These are phyloP conservation scores for Teleogryllus occipitalis DNA, from an alignment of 1,140 invertebrate genomes.

Conservation along the genomic window DNA sequence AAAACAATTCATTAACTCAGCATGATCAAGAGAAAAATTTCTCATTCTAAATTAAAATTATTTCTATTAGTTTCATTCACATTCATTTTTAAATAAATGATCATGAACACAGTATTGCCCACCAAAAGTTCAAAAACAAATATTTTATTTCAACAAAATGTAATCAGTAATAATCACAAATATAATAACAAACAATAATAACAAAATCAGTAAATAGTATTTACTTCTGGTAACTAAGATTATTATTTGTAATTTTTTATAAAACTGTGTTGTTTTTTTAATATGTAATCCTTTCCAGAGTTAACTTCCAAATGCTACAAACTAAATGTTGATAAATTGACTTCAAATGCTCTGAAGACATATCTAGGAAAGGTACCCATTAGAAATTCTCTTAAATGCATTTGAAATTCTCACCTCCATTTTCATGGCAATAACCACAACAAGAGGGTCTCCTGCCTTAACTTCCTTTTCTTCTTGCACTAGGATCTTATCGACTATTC, in stretches of 20 bases:
- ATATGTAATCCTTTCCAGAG: not conserved
- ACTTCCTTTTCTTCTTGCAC: slow-evolving; percentile 73
- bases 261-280: not conserved
- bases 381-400: no score
- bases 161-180: not conserved
- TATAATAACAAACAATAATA: not conserved
- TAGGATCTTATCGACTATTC: slow-evolving; percentile 84
- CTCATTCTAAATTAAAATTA: not conserved
- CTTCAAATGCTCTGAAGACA: not conserved
- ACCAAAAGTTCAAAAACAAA: not conserved
- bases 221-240: not conserved
- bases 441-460: slow-evolving; percentile 70
- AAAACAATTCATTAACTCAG: slow-evolving; percentile 11
- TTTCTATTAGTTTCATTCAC: not conserved
- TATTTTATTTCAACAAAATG: not conserved
- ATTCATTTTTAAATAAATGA: not conserved
- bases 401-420: slow-evolving; percentile 71
- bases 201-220: not conserved
- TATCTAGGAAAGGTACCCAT: no score
- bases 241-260: not conserved
- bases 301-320: not conserved
- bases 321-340: not conserved
- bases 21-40: no score
- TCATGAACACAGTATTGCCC: not conserved
- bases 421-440: slow-evolving; percentile 97